Evolutionary conservation across 2,888 invertebrate species (phyloP), one percentile per base, ranked within the genome.

Genomic region (Drosophila leonis): DNA sequence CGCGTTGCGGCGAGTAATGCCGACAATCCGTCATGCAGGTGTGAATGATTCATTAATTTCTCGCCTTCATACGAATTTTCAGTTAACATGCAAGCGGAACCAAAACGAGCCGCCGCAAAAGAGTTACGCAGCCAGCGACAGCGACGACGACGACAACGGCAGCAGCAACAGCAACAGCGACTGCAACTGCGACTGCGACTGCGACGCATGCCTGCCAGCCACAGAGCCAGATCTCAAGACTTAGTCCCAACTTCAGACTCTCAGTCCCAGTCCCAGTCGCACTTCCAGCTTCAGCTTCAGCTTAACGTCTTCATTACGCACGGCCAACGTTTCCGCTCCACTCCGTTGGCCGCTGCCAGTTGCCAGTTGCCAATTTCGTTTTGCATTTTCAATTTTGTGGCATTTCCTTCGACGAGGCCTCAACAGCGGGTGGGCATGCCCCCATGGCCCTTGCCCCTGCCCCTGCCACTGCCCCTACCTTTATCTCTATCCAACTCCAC

Each of bases 31-130:
- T 91, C 92, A 92, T 92, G 92, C 92, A 92, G 92, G 92, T 92
- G 92, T 91, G 92, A 92, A 92, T 91, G 91, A 92, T 92, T 92
- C 91, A 91, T 91, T 92, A 91, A 92, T 92, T 92, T 92, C 90
- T 91, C 91, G 90, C 91, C 91, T 91, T 91, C 90, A 89, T 87
- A 87, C 88, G 90, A 87, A 87, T 87, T 86, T 85, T 90, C 81
- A 85, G 86, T 87, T 90, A 87, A 87, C 90, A 87, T 87, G 86
- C 86, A 88, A 90, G 86, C 86, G 86, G 85, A 87, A 87, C 86
- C 87, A 69, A 85, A 84, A 86, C 79, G 82, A 84, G 84, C 82
- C 84, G 77, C 87, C 77, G 80, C 75, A 88, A 84, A 83, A 86
- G 89, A 84, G 84, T 84, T 84, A 84, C 84, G 84, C 84, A 86